Base-by-base conservation (phyloP, 2,888 invertebrate species). In the Heliothis peltigera region DNA sequence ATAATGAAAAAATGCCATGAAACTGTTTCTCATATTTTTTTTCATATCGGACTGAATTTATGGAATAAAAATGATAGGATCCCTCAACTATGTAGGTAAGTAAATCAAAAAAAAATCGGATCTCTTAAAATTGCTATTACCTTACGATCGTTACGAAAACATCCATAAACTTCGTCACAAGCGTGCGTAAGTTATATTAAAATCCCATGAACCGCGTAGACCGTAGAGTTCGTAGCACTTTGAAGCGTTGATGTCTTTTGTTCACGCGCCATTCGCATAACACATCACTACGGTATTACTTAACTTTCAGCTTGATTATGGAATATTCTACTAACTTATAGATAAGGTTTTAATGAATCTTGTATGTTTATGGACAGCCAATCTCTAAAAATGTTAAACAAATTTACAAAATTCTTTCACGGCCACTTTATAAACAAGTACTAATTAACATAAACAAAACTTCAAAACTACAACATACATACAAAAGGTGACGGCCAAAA, bases 221-320 rank as follows among this genome's bases (percentile, higher is more conserved):
- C 32, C 59, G 46, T 32, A 28, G 39, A 52, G 60, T 66, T 75
- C 75, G 79, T 78, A 75, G 71, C 79, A 64, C 63, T 69, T 53
- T 22, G 19, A 56, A 67, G 51, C 83, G 80, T 84, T 80, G 62
- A 81, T 77, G 76, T 83, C 81, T 84, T 84, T 84, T 82, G 73
- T 73, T 73, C 75, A 70, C 60, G 62, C 57, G 44, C n/a, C 55
- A 57, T 64, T 46, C 49, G 18, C 48, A 42, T 48, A 47, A 67
- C 48, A 44, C n/a, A 5, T 56, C 19, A 10, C 18, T 19, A 61
- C 44, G 3, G 55, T 53, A 48, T 49, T n/a, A 18, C n/a, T 49
- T 5, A 3, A 44, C n/a, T 39, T 25, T 64, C 1, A 0, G 2
- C 10, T 4, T 15, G 15, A 15, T 35, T 15, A 35, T 15, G 15